These are phyloP conservation scores for Poecilus cupreus DNA, from an alignment of 2,888 invertebrate genomes.

Conservation along the genomic window DNA sequence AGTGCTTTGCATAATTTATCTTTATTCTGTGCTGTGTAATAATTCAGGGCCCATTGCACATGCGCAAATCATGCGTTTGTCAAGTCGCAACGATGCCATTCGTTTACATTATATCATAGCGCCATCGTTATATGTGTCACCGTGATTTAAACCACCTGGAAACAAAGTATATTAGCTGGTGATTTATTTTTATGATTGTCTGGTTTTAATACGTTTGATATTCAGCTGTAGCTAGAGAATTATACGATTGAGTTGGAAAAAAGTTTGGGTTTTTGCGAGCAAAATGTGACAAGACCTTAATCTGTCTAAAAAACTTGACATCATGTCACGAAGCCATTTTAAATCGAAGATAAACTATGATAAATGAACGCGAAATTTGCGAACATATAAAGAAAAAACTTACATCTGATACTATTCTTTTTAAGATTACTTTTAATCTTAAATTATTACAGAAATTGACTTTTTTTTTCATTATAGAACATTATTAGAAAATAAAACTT, in stretches of 20 bases:
- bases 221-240: background rate
- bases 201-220: background rate
- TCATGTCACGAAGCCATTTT: background rate
- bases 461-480: no score
- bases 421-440: background rate
- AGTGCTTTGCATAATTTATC: conserved; percentile 51
- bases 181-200: conserved; percentile 31
- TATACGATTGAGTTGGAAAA: background rate
- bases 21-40: conserved; percentile 47
- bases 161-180: conserved; percentile 20
- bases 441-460: no score
- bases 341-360: conserved; percentile 20
- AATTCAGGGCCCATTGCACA: conserved; percentile 9
- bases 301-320: conserved; percentile 1
- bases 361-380: background rate
- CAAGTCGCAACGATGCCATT: conserved; percentile 5
- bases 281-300: conserved; percentile 2
- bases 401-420: background rate
- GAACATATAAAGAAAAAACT: background rate
- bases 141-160: conserved; percentile 18
- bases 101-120: conserved; percentile 33
- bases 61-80: conserved; percentile 31
- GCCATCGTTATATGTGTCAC: background rate
- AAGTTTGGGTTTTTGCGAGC: background rate
- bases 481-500: no score